These are phyloP conservation scores for Megaustenia siamemsis DNA, from an alignment of 2,888 invertebrate species.

Conservation along the genomic window DNA sequence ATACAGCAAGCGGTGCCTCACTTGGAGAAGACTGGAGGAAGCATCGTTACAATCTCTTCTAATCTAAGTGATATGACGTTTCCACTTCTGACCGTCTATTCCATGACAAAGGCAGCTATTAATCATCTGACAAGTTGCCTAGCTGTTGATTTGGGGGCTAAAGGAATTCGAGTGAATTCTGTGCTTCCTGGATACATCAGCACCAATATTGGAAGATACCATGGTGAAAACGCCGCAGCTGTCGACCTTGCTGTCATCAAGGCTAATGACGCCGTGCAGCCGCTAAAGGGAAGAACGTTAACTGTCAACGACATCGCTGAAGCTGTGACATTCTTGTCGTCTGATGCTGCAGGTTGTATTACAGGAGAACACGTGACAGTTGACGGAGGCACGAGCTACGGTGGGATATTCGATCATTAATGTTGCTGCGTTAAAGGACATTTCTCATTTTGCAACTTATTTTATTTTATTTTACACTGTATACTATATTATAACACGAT, in stretches of 20 bases:
- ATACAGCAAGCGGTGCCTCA: slow-evolving; percentile 47
- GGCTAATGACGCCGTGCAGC: background rate
- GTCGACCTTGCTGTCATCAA: no score
- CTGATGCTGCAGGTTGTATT: slow-evolving; percentile 24
- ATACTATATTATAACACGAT: no score
- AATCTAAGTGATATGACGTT: background rate
- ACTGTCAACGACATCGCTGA: no score
- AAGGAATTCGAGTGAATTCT: slow-evolving; percentile 20
- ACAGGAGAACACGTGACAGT: slow-evolving; percentile 11
- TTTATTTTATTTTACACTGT: no score
- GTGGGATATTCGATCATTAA: no score
- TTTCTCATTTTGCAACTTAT: background rate
- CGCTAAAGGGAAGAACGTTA: background rate
- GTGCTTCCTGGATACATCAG: slow-evolving; percentile 16
- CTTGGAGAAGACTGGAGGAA: slow-evolving; percentile 44
- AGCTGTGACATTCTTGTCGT: slow-evolving; percentile 20
- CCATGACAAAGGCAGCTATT: slow-evolving; percentile 25
- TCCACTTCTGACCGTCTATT: background rate
- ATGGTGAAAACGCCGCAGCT: background rate
- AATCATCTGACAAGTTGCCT: slow-evolving; percentile 42
- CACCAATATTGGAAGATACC: background rate
- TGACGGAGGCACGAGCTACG: slow-evolving; percentile 7
- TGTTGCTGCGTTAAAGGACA: no score
- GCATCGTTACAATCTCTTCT: slow-evolving; percentile 40
- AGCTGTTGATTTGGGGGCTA: slow-evolving; percentile 31